A percentile compares a stretch with the other conserved stretches of the same genome.
These are phyloP conservation scores for Neolamprologus brichardi DNA, from an alignment of 2,113 vertebrate species.

Conservation along the genomic window DNA sequence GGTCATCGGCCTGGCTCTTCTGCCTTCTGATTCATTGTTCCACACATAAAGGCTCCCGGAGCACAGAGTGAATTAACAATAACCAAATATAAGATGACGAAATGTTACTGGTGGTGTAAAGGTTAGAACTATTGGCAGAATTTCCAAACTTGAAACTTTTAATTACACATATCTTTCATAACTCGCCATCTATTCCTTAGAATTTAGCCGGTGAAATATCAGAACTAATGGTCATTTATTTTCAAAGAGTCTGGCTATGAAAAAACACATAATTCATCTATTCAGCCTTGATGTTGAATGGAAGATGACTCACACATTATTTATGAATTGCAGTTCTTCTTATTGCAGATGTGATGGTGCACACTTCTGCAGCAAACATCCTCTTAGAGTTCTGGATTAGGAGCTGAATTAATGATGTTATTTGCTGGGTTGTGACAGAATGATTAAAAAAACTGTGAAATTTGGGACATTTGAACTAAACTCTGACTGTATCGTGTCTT, in stretches of 20 bases:
- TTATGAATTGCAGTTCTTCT: background rate
- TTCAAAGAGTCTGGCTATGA: background rate
- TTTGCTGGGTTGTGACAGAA: background rate
- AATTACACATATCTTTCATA: background rate
- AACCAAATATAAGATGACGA: background rate
- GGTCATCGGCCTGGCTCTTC: background rate
- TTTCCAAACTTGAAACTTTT: background rate
- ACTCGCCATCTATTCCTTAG: background rate
- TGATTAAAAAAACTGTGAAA: background rate
- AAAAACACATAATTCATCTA: background rate
- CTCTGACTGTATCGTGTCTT: background rate
- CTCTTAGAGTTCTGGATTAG: background rate
- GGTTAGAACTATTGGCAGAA: background rate
- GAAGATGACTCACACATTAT: background rate
- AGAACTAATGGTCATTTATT: background rate
- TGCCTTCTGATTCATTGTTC: background rate
- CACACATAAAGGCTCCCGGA: background rate
- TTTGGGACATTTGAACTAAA: background rate
- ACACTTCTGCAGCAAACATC: background rate
- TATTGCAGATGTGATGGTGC: background rate
- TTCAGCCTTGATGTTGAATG: background rate
- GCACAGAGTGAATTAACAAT: background rate
- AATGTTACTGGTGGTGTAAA: background rate
- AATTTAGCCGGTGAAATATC: background rate
- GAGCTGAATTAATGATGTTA: background rate